Conservation (phyloP, 2,888 invertebrate genomes). For the Odontomyia ornata region DNA sequence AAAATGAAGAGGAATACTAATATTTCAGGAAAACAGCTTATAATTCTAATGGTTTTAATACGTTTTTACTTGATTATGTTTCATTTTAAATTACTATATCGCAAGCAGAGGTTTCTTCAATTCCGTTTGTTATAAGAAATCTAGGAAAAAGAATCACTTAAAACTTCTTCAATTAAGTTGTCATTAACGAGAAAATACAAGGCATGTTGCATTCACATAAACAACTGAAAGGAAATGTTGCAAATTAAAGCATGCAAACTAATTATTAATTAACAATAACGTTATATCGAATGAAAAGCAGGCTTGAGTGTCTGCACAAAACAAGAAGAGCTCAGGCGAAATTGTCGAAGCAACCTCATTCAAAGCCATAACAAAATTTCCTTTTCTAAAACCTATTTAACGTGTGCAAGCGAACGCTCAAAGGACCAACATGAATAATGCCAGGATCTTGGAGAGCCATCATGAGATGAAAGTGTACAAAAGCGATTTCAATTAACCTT, state of each 20-base stretch:
- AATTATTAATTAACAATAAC: conserved; percentile 44
- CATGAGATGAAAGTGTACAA: conserved; percentile 50
- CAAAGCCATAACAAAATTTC: conserved; percentile 50
- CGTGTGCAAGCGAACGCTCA: conserved; percentile 45
- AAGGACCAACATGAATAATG: conserved; percentile 45
- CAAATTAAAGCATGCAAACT: conserved; percentile 30
- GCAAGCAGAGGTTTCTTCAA: too few relatives aligned
- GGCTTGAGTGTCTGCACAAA: conserved; percentile 11
- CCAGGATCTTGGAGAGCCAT: conserved; percentile 44
- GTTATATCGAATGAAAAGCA: conserved; percentile 31
- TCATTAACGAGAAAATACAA: background rate
- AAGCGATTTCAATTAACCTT: conserved; percentile 52
- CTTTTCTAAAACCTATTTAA: conserved; percentile 50
- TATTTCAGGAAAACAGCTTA: too few relatives aligned
- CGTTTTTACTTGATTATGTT: too few relatives aligned
- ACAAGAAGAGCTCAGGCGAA: background rate
- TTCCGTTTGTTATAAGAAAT: too few relatives aligned
- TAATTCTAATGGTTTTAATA: too few relatives aligned
- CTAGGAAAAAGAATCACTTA: too few relatives aligned
- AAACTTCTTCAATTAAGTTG: too few relatives aligned
- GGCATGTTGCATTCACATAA: background rate
- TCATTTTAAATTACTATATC: too few relatives aligned
- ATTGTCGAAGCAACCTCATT: conserved; percentile 36
- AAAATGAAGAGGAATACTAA: too few relatives aligned
- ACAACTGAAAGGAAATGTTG: conserved; percentile 18